Base-by-base conservation (phyloP, 2,888 invertebrate species). In the Synanthedon tipuliformis region DNA sequence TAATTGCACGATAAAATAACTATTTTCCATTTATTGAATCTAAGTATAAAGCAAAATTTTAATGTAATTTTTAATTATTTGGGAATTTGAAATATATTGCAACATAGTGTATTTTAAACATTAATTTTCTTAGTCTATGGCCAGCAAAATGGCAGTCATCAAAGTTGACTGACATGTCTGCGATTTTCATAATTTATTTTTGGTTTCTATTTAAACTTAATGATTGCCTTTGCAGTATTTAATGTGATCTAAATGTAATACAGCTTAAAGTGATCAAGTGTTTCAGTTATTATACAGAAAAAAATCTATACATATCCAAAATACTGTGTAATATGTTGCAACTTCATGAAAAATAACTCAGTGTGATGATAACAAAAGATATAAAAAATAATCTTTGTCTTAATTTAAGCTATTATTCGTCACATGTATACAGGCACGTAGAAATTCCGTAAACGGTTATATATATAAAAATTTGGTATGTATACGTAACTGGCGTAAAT, bases 321-420 rank as follows among this genome's bases (percentile, higher is more conserved):
- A 60, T 58, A 59, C 58, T 57, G 60, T 57, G 56, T 58, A 59
- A 60, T 66, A 73, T 76, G 72, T 77, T 78, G 76, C 74, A 75
- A 78, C 70, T 73, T 70, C 63, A 71, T 63, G 71, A 76, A 79
- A 78, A 78, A 75, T 77, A 78, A 71, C 74, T 77, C 76, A 74
- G 78, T 81, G 81, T 75, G 65, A 73, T 72, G 86, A 86, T 86
- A 87, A 87, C 86, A 87, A 87, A 86, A 87, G 85, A 79, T 85
- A 81, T 81, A 81, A 83, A 83, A 85, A 78, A 76, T 75, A 68
- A 71, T 67, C 67, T 73, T 80, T 72, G 78, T 76, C 74, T 75
- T 67, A 68, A 64, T 76, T 67, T 66, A 70, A 73, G 70, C 65
- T 78, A 72, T 73, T 78, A 78, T 77, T 78, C 73, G 69, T 76